phyloP scores from a whole-genome alignment of 2,888 invertebrate species.

The Stenichneumon culpator region DNA sequence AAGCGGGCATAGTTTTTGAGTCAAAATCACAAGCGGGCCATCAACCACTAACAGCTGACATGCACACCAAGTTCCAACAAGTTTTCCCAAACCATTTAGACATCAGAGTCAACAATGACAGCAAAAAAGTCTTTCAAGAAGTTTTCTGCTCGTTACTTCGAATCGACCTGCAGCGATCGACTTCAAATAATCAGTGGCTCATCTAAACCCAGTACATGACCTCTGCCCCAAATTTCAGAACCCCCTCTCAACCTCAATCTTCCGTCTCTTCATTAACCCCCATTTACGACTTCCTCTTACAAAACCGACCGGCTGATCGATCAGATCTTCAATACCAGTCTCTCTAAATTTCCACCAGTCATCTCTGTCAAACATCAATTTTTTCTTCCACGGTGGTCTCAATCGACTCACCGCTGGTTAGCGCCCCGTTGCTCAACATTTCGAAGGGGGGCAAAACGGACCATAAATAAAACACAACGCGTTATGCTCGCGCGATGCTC shows the following conservation, averaged over 20 bases:
- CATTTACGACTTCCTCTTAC: neutral
- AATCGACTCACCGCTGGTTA: slow-evolving; percentile 6
- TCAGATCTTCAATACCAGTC: neutral
- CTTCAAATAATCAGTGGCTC: neutral
- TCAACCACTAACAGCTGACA: neutral
- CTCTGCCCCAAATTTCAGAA: neutral
- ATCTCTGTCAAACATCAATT: slow-evolving; percentile 50
- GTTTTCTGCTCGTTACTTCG: neutral
- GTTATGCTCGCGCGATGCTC: slow-evolving; percentile 35
- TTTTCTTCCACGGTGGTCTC: slow-evolving; percentile 28
- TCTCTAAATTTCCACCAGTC: slow-evolving; percentile 39
- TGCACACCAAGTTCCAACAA: neutral
- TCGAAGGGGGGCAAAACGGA: slow-evolving; percentile 17
- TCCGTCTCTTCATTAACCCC: neutral
- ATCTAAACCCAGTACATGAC: neutral
- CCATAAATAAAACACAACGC: slow-evolving; percentile 48
- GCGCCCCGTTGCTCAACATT: slow-evolving; percentile 27
- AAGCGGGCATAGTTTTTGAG: neutral
- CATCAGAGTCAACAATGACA: neutral
- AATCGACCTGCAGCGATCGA: neutral
- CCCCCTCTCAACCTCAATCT: neutral
- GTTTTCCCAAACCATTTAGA: neutral
- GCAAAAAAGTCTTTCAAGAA: neutral
- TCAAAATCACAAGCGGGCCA: neutral
- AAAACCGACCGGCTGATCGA: slow-evolving; percentile 1